Evolutionary conservation across 1,140 invertebrate species (phyloP), one percentile per base, ranked within the genome.

Genomic region (Bicyclus anynana): DNA sequence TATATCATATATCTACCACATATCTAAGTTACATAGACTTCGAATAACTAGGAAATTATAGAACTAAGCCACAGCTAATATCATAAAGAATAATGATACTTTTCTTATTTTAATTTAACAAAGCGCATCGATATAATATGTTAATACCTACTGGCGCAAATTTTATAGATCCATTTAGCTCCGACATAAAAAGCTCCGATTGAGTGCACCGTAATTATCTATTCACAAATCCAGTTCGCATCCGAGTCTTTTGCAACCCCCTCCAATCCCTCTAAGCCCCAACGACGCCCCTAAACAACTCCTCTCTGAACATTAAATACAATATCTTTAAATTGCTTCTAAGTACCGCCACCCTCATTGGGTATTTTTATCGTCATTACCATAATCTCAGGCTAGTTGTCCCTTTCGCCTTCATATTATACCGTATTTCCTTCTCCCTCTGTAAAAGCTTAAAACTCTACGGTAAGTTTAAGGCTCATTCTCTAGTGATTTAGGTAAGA

Each of bases 241-340:
- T 69, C 72, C 62, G 67, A 71, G 58, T 69, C 62, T 67, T 71
- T 76, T 67, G 67, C 58, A 60, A 53, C 54, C 58, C 63, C 62
- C 66, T 65, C 72, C 53, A 54, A 65, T 62, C 67, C 66, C 70
- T 66, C 74, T 70, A 65, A 69, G 51, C 65, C 56, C 64, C 66
- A 62, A 69, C 63, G 64, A 73, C 67, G 62, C 72, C 72, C 73
- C 69, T 62, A 67, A 75, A 74, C 61, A 67, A 71, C 72, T 73
- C 72, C 74, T 77, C 77, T 73, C 51, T 74, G 62, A 71, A 79
- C 80, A 81, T 86, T 86, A 86, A 86, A 82, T 83, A 83, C 80
- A 84, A 84, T 84, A 86, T 83, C 83, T 84, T 81, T 79, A 86
- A 86, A 86, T 86, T 84, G 80, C 71, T 86, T 72, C 74, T 86